These are phyloP conservation scores for Oncorhynchus keta DNA, from an alignment of 2,113 vertebrate species.

Conservation along the genomic window DNA sequence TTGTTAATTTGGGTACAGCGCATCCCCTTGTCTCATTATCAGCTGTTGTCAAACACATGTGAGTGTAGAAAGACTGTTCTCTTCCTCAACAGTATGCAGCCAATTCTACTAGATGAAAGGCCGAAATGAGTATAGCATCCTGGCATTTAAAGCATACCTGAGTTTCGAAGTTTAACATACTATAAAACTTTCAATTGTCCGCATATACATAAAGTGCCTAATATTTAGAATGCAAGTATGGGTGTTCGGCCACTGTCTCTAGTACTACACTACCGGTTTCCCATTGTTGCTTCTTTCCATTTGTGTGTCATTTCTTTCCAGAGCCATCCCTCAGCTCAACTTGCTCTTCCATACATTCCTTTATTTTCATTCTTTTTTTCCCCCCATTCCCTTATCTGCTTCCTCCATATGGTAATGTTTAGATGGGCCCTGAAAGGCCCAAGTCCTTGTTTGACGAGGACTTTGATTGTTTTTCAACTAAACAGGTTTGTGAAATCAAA, in stretches of 20 bases:
- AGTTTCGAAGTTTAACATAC: too few species aligned
- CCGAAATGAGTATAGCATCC: too few species aligned
- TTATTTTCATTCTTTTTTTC: conserved; percentile 36
- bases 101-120: too few species aligned
- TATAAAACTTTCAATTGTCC: too few species aligned
- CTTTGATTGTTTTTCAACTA: conserved; percentile 79
- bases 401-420: conserved; percentile 62
- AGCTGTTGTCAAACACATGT: neutral
- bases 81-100: too few species aligned
- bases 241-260: too few species aligned
- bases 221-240: too few species aligned
- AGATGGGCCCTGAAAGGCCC: conserved; percentile 75
- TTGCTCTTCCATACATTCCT: conserved; percentile 18
- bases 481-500: conserved; percentile 80
- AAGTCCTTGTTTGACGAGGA: conserved; percentile 78
- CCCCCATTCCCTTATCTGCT: conserved; percentile 43
- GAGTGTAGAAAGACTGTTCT: too few species aligned
- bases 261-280: neutral
- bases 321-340: neutral
- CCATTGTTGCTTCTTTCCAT: conserved; percentile 23
- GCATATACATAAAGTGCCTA: too few species aligned
- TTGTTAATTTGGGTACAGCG: neutral
- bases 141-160: too few species aligned
- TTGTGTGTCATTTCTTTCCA: conserved; percentile 22
- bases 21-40: neutral